Percentiles rank a stretch among this genome's conserved stretches.
These are phyloP conservation scores for Schizopygopsis malacanthus DNA, from an alignment of 2,797 vertebrate genomes.

Conservation along the genomic window DNA sequence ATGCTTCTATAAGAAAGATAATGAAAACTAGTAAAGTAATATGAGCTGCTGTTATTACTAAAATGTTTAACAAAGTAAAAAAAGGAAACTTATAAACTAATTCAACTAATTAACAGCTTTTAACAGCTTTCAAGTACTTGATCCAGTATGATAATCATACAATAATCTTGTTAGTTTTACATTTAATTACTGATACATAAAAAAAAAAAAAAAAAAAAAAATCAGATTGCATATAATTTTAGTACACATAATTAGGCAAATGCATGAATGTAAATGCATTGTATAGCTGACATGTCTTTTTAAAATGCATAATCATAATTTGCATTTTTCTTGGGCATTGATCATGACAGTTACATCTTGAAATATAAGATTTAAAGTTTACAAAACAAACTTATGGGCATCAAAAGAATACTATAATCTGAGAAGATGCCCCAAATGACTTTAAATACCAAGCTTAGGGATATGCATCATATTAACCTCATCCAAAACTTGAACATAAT, in stretches of 20 bases:
- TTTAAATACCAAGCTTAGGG: neutral
- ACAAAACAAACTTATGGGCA: neutral
- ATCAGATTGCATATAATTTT: too few species aligned
- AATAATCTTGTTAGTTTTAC: neutral
- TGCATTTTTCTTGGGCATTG: too few species aligned
- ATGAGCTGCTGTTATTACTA: neutral
- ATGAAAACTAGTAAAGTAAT: neutral
- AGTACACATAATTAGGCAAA: neutral
- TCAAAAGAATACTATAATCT: neutral
- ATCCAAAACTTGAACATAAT: too few species aligned
- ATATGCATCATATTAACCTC: too few species aligned
- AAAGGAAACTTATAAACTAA: too few species aligned
- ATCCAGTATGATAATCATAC: neutral
- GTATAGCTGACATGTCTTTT: neutral
- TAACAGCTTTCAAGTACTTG: neutral
- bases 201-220: too few species aligned
- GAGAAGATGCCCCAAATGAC: neutral
- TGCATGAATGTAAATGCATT: neutral
- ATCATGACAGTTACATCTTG: neutral
- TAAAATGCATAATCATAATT: neutral
- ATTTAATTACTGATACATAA: neutral
- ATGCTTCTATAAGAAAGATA: neutral
- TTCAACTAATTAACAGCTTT: neutral
- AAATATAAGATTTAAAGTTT: neutral
- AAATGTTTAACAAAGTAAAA: neutral